Base-by-base conservation (phyloP, 2,113 vertebrate species). In the Paradisaea rubra region DNA sequence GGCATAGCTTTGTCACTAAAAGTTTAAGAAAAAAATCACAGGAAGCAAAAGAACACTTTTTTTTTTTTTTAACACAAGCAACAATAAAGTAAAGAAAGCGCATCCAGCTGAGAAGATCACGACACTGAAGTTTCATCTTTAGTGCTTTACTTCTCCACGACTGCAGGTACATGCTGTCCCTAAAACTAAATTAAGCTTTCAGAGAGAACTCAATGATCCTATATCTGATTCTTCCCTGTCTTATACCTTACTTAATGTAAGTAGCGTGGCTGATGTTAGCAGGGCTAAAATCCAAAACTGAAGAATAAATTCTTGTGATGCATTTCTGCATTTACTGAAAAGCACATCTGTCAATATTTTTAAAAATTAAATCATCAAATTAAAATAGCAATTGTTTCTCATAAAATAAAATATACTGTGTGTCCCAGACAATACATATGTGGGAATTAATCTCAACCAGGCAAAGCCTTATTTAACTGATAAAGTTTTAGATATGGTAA, bases 401-500 rank as follows among this genome's bases (percentile, higher is more conserved):
- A 71, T 93, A 88, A 95, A 95, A 91, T 70, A 91, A 95, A 78
- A 71, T 86, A 35, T 31, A 49, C 12, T 27, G 42, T 78, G 24
- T 86, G 22, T 68, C 64, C 80, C 61, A 86, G 88, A 91, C 83
- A 92, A 71, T 52, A 20, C 52, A 54, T 84, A 54, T 78, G 76
- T 73, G 56, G 42, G 53, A 92, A 92, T 86, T 93, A 88, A 93
- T 88, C 68, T 90, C 79, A 71, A 56, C 52, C 89, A 93, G 76
- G 72, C 76, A 86, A 89, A 88, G 69, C 37, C 68, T 94, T 93
- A 68, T 86, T 94, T 89, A 93, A 73, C 63, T 73, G 68, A 89
- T 94, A 94, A 89, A 56, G 20, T 71, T 93, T 91, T 91, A 90
- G 87, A 70, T 94, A 93, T 37, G 63, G 45, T 80, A 89, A 92